Conservation (phyloP, 2,797 vertebrate species). For the Tachyglossus aculeatus region DNA sequence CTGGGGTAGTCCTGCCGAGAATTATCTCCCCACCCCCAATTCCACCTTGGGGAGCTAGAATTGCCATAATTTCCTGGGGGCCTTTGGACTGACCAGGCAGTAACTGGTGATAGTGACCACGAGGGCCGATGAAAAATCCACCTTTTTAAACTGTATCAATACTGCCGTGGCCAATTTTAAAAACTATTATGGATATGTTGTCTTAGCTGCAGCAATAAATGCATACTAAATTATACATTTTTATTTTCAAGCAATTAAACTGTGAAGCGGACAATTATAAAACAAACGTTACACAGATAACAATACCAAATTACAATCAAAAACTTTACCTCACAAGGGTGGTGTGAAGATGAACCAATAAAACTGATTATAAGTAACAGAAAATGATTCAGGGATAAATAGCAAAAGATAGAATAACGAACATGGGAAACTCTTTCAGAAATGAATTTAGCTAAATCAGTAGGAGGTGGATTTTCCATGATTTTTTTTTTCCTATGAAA, state of each 20-base stretch:
- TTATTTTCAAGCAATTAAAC: neutral
- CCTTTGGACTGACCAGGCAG: too few relatives aligned
- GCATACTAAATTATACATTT: neutral
- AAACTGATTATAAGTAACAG: neutral
- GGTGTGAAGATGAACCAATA: conserved; percentile 7
- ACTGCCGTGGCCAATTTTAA: conserved; percentile 12
- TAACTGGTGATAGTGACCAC: too few relatives aligned
- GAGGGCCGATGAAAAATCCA: too few relatives aligned
- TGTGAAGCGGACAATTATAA: neutral
- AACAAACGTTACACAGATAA: conserved; percentile 7
- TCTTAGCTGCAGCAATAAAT: neutral
- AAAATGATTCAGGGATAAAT: neutral
- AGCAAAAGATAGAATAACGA: neutral
- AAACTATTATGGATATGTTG: neutral
- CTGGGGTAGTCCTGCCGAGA: too few relatives aligned
- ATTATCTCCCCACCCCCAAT: too few relatives aligned
- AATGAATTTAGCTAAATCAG: neutral
- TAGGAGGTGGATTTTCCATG: neutral
- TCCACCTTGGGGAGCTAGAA: neutral
- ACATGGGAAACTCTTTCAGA: neutral
- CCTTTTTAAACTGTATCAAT: too few relatives aligned
- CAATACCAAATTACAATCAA: neutral
- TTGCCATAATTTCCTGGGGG: neutral
- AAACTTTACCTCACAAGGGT: neutral
- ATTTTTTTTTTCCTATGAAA: neutral